Evolutionary conservation across 2,113 vertebrate species (phyloP).

Genomic region (Phaetusa simplex): DNA sequence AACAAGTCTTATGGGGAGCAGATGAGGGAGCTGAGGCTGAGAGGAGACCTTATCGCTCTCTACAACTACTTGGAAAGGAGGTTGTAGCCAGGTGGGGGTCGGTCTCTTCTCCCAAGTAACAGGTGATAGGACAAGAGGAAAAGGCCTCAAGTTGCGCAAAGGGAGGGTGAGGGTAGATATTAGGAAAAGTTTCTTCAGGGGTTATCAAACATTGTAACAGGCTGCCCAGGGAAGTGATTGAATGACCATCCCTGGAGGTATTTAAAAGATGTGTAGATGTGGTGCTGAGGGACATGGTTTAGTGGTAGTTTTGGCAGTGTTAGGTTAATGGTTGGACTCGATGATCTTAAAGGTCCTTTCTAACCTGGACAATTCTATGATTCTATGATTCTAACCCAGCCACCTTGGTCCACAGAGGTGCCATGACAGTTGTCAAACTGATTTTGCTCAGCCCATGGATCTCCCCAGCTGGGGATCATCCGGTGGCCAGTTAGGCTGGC

Average conservation of each 20-base stretch:
- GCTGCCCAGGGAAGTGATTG: not conserved
- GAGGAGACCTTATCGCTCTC: not conserved
- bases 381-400: not conserved
- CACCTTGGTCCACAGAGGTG: not conserved
- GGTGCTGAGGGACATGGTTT: not conserved
- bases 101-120: not conserved
- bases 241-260: not conserved
- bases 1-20: not conserved
- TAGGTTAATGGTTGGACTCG: not conserved
- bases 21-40: not conserved
- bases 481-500: not conserved
- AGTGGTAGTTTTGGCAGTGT: not conserved
- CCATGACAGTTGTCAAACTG: not conserved
- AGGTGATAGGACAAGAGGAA: not conserved
- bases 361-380: not conserved
- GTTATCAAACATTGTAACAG: not conserved
- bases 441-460: not conserved
- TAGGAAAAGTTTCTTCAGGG: not conserved
- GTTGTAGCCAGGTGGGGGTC: not conserved
- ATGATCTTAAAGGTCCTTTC: not conserved
- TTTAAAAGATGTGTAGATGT: not conserved
- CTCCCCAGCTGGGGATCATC: not conserved
- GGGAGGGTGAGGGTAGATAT: not conserved
- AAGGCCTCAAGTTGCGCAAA: not conserved
- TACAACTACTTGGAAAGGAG: not conserved